Percentiles rank a stretch among this genome's conserved stretches.
Conservation (phyloP, 1,140 invertebrate genomes). For the Ceratosolen fusciceps region DNA sequence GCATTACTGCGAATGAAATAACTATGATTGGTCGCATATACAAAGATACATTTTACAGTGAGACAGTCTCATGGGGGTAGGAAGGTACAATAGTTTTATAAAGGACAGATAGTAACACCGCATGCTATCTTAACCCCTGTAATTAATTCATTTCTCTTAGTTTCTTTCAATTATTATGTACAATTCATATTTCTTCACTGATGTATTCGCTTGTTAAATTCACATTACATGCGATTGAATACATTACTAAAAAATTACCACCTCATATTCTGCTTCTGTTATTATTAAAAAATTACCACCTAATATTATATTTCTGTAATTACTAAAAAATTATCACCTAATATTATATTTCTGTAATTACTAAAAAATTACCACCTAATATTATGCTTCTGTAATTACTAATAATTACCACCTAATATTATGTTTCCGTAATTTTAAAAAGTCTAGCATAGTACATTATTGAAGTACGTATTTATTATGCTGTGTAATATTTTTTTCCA, state of each 20-base stretch:
- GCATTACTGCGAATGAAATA: constrained; percentile 39
- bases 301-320: too few relatives aligned
- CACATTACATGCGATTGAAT: constrained; percentile 45
- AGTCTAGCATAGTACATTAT: constrained; percentile 49
- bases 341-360: too few relatives aligned
- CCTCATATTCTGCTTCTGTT: too few relatives aligned
- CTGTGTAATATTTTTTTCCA: constrained; percentile 53
- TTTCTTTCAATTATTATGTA: constrained; percentile 55
- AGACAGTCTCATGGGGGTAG: constrained; percentile 48
- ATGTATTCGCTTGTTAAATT: constrained; percentile 43
- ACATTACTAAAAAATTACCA: constrained; percentile 47
- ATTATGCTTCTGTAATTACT: too few relatives aligned
- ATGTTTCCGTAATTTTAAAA: constrained; percentile 49
- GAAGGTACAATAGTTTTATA: constrained; percentile 43
- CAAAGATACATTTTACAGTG: constrained; percentile 50
- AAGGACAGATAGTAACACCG: constrained; percentile 46
- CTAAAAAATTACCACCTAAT: too few relatives aligned
- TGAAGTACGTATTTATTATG: constrained; percentile 55
- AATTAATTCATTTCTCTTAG: constrained; percentile 35
- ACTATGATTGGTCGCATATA: constrained; percentile 46
- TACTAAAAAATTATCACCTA: too few relatives aligned
- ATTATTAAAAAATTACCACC: too few relatives aligned
- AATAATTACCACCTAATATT: too few relatives aligned
- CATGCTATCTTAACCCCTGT: constrained; percentile 42
- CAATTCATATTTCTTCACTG: constrained; percentile 54